Percentiles rank a stretch among this genome's conserved stretches.
Conservation (phyloP, 2,888 invertebrate species). For the Pyralis farinalis region DNA sequence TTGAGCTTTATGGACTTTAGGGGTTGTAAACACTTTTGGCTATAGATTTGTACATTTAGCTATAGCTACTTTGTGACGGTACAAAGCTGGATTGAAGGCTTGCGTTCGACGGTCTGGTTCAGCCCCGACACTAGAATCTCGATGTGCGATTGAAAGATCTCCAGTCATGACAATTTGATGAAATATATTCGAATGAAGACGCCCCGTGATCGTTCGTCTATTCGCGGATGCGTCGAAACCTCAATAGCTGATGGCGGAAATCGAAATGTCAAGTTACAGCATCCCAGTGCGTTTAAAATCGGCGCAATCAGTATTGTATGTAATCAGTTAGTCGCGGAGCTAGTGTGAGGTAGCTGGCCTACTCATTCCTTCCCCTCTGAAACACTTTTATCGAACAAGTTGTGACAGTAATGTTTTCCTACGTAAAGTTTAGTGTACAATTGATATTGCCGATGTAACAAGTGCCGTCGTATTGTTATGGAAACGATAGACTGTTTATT, state of each 20-base stretch:
- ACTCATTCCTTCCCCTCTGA: constrained; percentile 7
- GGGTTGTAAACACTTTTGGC: constrained; percentile 1
- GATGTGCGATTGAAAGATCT: not conserved
- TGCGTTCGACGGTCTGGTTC: not conserved
- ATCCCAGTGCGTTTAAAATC: constrained; percentile 2
- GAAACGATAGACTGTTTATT: constrained; percentile 54
- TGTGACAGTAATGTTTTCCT: constrained; percentile 23
- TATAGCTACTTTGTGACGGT: constrained; percentile 2
- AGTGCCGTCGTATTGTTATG: constrained; percentile 34
- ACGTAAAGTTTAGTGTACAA: constrained; percentile 24
- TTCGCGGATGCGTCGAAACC: not conserved
- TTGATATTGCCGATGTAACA: constrained; percentile 20
- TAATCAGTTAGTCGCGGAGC: not conserved
- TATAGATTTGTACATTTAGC: constrained; percentile 7
- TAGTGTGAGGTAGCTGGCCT: constrained; percentile 15
- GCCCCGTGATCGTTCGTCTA: not conserved
- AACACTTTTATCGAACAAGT: constrained; percentile 5
- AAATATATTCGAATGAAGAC: not conserved
- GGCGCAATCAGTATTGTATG: constrained; percentile 5
- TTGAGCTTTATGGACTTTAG: not conserved
- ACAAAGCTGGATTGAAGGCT: not conserved
- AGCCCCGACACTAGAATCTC: not conserved
- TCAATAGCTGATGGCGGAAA: constrained; percentile 2
- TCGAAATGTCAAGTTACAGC: constrained; percentile 1
- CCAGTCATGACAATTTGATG: not conserved